phyloP scores from a whole-genome alignment of 2,797 vertebrate genomes.

The Anableps anableps region DNA sequence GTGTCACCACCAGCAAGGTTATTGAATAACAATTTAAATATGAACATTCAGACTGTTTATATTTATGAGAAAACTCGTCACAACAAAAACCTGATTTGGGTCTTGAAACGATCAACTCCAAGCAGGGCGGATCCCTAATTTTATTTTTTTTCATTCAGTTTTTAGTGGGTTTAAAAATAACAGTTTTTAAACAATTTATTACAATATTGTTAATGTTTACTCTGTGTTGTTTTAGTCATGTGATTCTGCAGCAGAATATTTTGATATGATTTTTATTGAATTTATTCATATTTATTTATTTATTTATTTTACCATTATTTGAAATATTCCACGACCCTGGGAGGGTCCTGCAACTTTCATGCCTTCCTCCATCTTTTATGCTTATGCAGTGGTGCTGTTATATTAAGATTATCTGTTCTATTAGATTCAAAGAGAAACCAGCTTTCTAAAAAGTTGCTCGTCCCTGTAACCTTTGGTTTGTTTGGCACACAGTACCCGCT shows the following conservation, averaged over 20 bases:
- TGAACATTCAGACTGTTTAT: neutral
- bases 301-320: conserved; percentile 33
- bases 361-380: conserved; percentile 39
- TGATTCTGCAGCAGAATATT: conserved; percentile 1
- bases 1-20: no score
- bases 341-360: conserved; percentile 57
- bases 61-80: neutral
- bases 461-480: neutral
- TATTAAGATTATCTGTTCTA: neutral
- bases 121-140: neutral
- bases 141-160: neutral
- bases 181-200: neutral
- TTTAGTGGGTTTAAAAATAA: neutral
- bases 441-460: conserved; percentile 41
- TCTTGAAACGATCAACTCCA: neutral
- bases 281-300: neutral
- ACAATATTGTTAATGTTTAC: neutral
- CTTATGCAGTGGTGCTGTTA: conserved; percentile 35
- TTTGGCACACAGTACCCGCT: conserved; percentile 26
- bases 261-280: neutral
- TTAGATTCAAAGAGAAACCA: neutral
- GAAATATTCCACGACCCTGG: conserved; percentile 68
- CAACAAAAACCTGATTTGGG: neutral
- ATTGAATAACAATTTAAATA: neutral
- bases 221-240: neutral